Base-by-base conservation (phyloP, 2,797 vertebrate genomes). In the Mus minutoides region DNA sequence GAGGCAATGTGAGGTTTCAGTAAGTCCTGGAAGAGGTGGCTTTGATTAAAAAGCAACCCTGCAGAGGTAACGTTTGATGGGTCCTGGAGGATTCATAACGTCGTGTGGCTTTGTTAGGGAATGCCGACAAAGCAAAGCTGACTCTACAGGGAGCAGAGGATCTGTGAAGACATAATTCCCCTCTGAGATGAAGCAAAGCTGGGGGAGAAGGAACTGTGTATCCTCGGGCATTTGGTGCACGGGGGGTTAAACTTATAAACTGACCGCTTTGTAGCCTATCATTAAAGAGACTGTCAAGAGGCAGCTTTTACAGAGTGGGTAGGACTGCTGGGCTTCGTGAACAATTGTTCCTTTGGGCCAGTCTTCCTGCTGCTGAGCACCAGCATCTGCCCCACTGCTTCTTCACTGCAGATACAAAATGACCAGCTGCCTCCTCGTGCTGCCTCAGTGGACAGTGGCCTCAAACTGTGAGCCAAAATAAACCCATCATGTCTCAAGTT, bases 31-130 rank as follows among this genome's bases (percentile, higher is more conserved):
- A 93, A 95, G 91, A 88, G 12, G 12, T 43, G 49, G 60, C 95
- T 97, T 97, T 97, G 97, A 97, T 97, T 97, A 97, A 96, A 97
- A 97, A 17, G 83, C 84, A 94, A 22, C 95, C 97, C 95, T 85
- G 96, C 98, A 73, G 97, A 29, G 96, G 77, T 52, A 88, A 96
- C 64, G 97, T 89, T 60, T 88, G 97, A 73, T 91, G 46, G 85
- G 0, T 88, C 92, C n/a, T 6, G 85, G 71, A 92, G 94, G 97
- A 95, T 90, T 76, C 16, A 17, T 31, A 31, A 17, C 1, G 19
- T 83, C 97, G 77, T 60, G 34, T 90, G 64, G 94, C 96, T 90
- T 52, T 77, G 96, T 84, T 94, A 6, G 40, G 1, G 40, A 31
- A n/a, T 2, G 77, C 80, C 3, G 13, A 8, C 91, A 69, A 91